These are phyloP conservation scores for Microplitis deprimator DNA, from an alignment of 2,888 invertebrate genomes.

Conservation along the genomic window DNA sequence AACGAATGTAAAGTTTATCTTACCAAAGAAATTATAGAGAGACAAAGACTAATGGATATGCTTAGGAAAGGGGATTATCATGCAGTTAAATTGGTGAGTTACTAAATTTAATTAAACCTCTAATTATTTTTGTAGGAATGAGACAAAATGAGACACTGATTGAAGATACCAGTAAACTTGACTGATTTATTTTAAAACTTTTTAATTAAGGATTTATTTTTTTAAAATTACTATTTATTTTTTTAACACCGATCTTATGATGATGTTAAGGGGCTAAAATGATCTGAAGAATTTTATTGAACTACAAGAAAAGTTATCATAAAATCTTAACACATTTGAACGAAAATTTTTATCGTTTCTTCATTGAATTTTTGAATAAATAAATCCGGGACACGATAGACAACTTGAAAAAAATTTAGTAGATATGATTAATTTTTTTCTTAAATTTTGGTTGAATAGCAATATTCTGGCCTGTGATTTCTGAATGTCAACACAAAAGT, in stretches of 20 bases:
- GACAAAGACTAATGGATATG: constrained; percentile 61
- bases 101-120: constrained; percentile 9
- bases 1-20: constrained; percentile 58
- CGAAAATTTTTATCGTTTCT: too few species aligned
- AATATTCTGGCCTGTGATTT: too few species aligned
- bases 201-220: constrained; percentile 4
- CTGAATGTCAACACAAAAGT: too few species aligned
- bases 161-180: not conserved
- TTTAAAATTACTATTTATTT: not conserved
- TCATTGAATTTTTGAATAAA: too few species aligned
- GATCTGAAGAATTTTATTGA: too few species aligned
- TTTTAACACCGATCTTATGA: not conserved
- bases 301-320: too few species aligned
- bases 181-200: constrained; percentile 16
- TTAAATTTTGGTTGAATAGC: too few species aligned
- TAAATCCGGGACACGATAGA: too few species aligned
- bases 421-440: too few species aligned
- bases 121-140: constrained; percentile 12
- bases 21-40: constrained; percentile 64
- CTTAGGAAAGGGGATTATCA: constrained; percentile 60
- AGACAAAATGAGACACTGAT: not conserved
- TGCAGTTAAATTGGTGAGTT: constrained; percentile 61
- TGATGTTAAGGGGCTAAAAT: too few species aligned
- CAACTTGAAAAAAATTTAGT: too few species aligned
- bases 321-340: too few species aligned